Base-by-base conservation (phyloP, 2,888 invertebrate species). In the Lathronympha strigana region DNA sequence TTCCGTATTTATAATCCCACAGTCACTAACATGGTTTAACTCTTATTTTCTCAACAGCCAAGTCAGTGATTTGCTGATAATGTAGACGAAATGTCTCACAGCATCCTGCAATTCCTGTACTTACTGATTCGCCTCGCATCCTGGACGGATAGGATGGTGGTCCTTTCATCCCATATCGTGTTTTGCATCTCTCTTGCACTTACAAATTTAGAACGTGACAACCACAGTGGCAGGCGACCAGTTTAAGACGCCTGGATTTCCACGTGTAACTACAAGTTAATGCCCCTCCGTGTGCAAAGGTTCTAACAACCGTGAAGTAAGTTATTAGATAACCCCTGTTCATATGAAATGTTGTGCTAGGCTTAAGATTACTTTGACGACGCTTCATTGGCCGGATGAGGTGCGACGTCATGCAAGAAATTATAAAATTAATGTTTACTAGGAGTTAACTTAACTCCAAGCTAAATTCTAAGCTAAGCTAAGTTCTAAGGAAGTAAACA, bases 81-180 rank as follows among this genome's bases (percentile, higher is more conserved):
- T 19, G 54, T 54, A 40, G 54, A 55, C 55, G 19, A 40, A 55
- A 55, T 57, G 45, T 57, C 43, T 19, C 43, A 11, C 55, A 45
- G n/a, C 57, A 31, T 57, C 57, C 57, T 45, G 57, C 45, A 21
- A 31, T 31, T 57, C 71, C 69, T 61, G 69, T 72, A 78, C 76
- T 88, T 86, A 87, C 70, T 72, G 78, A 86, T 88, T 86, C 78
- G 78, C 69, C 63, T 71, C 73, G 76, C 72, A 70, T 70, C 70
- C 71, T 73, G n/a, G n/a, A n/a, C n/a, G n/a, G n/a, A n/a, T n/a
- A n/a, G n/a, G n/a, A n/a, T n/a, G n/a, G n/a, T n/a, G n/a, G n/a
- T n/a, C n/a, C n/a, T n/a, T n/a, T n/a, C n/a, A n/a, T n/a, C n/a
- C n/a, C n/a, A n/a, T n/a, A n/a, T n/a, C n/a, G n/a, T n/a, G n/a